A percentile compares a stretch with the other conserved stretches of the same genome.
Conservation (phyloP, 2,113 vertebrate genomes). For the Cyprinus carpio region DNA sequence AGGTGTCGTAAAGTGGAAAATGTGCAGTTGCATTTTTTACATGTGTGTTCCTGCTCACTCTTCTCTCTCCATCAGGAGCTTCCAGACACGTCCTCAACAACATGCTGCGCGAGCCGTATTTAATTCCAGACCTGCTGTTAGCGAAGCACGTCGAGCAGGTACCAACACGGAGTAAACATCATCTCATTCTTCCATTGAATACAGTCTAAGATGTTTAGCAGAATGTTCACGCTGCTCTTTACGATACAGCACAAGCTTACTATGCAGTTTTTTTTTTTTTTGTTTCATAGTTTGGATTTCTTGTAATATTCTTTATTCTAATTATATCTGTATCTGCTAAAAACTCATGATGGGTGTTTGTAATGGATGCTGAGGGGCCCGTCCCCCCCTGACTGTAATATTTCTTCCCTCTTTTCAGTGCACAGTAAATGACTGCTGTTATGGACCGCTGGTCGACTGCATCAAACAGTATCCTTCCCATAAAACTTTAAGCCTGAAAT, state of each 20-base stretch:
- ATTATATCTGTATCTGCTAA: not conserved
- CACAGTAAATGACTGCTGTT: conserved; percentile 99
- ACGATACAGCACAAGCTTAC: too few relatives aligned
- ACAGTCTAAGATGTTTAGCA: not conserved
- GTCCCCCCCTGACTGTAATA: conserved; percentile 65
- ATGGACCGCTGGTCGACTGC: conserved; percentile 99
- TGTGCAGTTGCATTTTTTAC: too few relatives aligned
- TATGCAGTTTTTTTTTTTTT: not conserved
- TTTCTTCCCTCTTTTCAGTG: conserved; percentile 84
- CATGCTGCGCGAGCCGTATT: conserved; percentile 93
- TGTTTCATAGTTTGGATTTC: not conserved
- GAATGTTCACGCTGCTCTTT: not conserved
- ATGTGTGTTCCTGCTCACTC: not conserved
- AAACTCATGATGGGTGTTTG: conserved; percentile 59
- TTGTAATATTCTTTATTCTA: conserved; percentile 50
- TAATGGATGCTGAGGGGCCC: conserved; percentile 47
- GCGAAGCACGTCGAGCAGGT: conserved; percentile 94
- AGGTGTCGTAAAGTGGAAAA: too few relatives aligned
- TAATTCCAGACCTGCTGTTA: conserved; percentile 90
- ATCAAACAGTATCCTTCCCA: conserved; percentile 99
- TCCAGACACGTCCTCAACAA: conserved; percentile 89
- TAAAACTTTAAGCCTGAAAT: conserved; percentile 93
- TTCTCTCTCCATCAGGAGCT: conserved; percentile 70
- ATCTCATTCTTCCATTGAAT: not conserved
- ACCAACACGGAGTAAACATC: conserved; percentile 53